Evolutionary conservation across 2,113 vertebrate species (phyloP), one percentile per base, ranked within the genome.

Genomic region (Heterotis niloticus): DNA sequence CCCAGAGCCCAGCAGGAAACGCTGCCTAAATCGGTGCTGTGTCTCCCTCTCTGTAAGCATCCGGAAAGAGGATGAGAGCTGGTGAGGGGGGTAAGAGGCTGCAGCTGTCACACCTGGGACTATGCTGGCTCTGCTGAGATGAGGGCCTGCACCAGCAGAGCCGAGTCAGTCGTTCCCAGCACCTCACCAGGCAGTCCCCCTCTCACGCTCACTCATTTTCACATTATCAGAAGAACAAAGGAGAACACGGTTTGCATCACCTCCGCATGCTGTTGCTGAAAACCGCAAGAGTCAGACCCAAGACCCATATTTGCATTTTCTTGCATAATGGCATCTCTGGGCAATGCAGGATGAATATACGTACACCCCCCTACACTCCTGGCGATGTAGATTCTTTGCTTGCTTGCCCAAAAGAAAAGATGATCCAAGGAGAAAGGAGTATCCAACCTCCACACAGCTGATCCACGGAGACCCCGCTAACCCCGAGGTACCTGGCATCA

Each of bases 291-390:
- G 51, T 65, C 57, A 54, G 52, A 78, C 65, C 76, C 13, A 17
- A 78, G 65, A 69, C 54, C 65, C 26, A 0, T 59, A 78, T 69
- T 69, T 78, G 76, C 76, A 68, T 69, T 24, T 17, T 68, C 65
- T 26, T 78, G 52, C 54, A 59, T 78, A 68, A 59, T 67, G 57
- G 65, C 51, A 65, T 69, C 65, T 54, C 44, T 78, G 26, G 26
- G 65, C 65, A 56, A 78, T 78, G 76, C 65, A 78, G 20, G 65
- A 68, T 52, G 64, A 78, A 78, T 78, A 68, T 68, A 78, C 68
- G 67, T 68, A 78, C 56, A 26, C 54, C 76, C 52, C 76, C 64
- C 34, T 5, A 57, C 2, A 10, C 14, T 56, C 71, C n/a, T 28
- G 14, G 26, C 65, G 16, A 23, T 1, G 16, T 68, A 20, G 16